Evolutionary conservation across 1,140 invertebrate genomes (phyloP).

Genomic region (Neodiprion virginianus): DNA sequence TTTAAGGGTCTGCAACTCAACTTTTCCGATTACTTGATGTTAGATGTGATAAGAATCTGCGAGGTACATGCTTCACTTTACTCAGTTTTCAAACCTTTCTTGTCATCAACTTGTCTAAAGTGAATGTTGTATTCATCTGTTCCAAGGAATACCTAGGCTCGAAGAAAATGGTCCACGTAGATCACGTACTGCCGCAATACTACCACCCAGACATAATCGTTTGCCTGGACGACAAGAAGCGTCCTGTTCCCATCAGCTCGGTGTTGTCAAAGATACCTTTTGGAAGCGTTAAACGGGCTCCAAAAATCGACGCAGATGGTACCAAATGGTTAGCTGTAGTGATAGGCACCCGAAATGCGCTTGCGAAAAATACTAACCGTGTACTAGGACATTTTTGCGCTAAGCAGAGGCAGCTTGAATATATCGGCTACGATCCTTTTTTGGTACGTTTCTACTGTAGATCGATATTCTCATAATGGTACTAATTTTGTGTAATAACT

Average conservation of each 20-base stretch:
- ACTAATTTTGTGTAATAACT: background rate
- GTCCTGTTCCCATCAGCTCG: constrained; percentile 45
- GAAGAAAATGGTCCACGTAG: constrained; percentile 38
- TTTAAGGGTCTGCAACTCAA: constrained; percentile 38
- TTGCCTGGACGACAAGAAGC: constrained; percentile 52
- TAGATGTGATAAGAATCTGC: constrained; percentile 42
- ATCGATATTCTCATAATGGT: constrained; percentile 13
- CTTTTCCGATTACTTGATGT: constrained; percentile 40
- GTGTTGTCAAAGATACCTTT: constrained; percentile 21
- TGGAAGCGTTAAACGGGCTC: constrained; percentile 51
- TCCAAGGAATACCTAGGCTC: constrained; percentile 33
- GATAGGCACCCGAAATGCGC: constrained; percentile 56
- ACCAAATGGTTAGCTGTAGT: constrained; percentile 55
- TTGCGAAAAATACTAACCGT: constrained; percentile 46
- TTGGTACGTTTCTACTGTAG: constrained; percentile 50
- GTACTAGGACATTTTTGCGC: constrained; percentile 55
- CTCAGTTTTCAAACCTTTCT: too few species aligned
- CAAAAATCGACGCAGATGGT: constrained; percentile 48
- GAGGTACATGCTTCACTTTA: background rate
- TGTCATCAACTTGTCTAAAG: too few species aligned
- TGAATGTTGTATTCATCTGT: too few species aligned
- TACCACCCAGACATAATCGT: constrained; percentile 59
- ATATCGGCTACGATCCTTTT: constrained; percentile 61
- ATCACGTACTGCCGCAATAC: constrained; percentile 62
- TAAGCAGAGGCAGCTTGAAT: constrained; percentile 62